Evolutionary conservation across 2,113 vertebrate species (phyloP), one percentile per base, ranked within the genome.

Genomic region (Indri indri): DNA sequence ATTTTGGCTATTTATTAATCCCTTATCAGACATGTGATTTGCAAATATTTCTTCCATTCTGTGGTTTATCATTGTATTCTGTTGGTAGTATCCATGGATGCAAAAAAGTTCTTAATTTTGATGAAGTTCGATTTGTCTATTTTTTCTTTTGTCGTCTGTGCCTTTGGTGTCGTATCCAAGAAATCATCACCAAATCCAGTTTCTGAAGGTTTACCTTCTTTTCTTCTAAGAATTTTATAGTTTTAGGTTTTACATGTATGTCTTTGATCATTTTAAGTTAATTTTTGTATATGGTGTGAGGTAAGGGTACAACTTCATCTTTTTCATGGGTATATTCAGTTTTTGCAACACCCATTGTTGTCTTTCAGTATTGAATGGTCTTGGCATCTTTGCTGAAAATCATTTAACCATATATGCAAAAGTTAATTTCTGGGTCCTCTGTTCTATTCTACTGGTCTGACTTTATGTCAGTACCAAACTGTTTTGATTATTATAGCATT

Each of bases 231-330:
- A 84, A 14, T 85, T 96, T 86, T 42, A 32, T 80, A 70, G 59
- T 27, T 70, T 91, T 86, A 86, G 13, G 30, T 37, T 42, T 74
- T 90, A 82, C 42, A 30, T 61, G 61, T 61, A 89, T 34, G 30
- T 37, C 27, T 93, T 95, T 70, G 74, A 90, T 89, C 47, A 50
- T 42, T 88, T 93, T 85, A 57, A 66, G 34, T 80, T 95, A 85
- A 50, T 77, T 81, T 95, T 94, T 84, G 11, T 27, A 34, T 88
- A 8, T 45, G 18, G 45, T 59, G 4, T 66, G 47, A 81, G 23
- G 12, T 40, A 84, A 80, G 65, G 8, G 1, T 63, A 37, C 32
- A 94, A 17, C n/a, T 63, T 77, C 6, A 63, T 68, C 79, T 47
- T 93, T 76, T 80, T 74, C 8, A 6, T 52, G 4, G 90, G 32